Base-by-base conservation (phyloP, 2,797 vertebrate genomes). In the Falco concolor region DNA sequence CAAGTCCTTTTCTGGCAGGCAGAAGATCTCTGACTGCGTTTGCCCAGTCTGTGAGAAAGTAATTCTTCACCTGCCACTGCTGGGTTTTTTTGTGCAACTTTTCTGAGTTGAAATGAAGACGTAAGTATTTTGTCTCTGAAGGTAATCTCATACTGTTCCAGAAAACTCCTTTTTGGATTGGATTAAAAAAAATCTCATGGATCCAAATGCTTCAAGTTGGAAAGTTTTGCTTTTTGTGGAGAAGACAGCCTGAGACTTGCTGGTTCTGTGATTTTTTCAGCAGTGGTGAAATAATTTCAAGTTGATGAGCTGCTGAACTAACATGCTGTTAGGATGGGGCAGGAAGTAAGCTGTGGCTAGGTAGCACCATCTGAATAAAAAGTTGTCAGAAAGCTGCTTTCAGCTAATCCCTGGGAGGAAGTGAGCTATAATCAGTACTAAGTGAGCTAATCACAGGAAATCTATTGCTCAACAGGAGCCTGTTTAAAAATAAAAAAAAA, bases 381-480 rank as follows among this genome's bases (percentile, higher is more conserved):
- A 91, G 80, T 93, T 89, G 93, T 91, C 96, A 90, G 87, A 95
- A 79, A 82, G 91, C 85, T 91, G 88, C 90, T 93, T 94, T 91
- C 89, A 94, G 95, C 96, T 97, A 90, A 95, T 95, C 90, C 87
- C 85, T 74, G 83, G 68, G 96, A 97, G 96, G 96, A 97, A 97
- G 95, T 95, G 95, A 96, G 88, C 94, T 96, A 96, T 94, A 95
- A 96, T 93, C 91, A 87, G 95, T 82, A 91, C 70, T 38, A 57
- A 95, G 94, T 96, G 96, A 97, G 91, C 95, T 97, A 97, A 95
- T 97, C 80, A 63, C 94, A 96, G 95, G 96, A 97, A 97, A 96
- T 95, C 89, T 95, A 91, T 96, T 97, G 95, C 96, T 94, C 91
- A 96, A 95, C 91, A 18, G 91, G 89, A 95, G 93, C 73, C 63